Evolutionary conservation across 2,888 invertebrate genomes (phyloP).

Genomic region (Drosophila peninsularis): DNA sequence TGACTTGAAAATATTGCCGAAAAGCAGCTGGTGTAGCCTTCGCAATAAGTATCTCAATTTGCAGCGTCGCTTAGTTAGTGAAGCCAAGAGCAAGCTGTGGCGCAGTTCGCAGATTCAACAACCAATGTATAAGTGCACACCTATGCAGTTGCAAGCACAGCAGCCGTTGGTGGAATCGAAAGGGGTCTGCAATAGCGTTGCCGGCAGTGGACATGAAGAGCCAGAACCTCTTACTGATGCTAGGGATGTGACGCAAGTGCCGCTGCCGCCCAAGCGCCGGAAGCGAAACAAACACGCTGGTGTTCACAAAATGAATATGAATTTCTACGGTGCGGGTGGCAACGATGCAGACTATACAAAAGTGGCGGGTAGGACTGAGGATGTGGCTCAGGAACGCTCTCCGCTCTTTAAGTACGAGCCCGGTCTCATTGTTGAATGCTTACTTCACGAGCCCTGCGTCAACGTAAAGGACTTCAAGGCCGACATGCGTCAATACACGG

Average conservation of each 20-base stretch:
- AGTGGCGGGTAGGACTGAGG: conserved; percentile 42
- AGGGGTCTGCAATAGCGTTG: conserved; percentile 18
- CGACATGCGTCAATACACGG: conserved; percentile 87
- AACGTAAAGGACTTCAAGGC: conserved; percentile 90
- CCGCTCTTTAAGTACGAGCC: conserved; percentile 85
- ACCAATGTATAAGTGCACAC: conserved; percentile 18
- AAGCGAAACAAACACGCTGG: conserved; percentile 63
- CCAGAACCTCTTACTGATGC: conserved; percentile 34
- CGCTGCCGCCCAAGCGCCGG: conserved; percentile 63
- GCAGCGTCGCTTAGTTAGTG: conserved; percentile 92
- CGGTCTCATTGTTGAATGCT: conserved; percentile 90
- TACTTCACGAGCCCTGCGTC: conserved; percentile 88
- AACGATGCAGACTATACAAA: conserved; percentile 63
- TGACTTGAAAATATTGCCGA: conserved; percentile 85
- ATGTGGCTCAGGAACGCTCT: conserved; percentile 77
- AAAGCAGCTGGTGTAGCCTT: conserved; percentile 93
- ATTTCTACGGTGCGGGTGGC: conserved; percentile 82
- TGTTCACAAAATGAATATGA: conserved; percentile 83
- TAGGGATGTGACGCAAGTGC: conserved; percentile 32
- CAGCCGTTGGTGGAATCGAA: conserved; percentile 38
- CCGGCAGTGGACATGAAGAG: conserved; percentile 35
- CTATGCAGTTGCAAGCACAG: conserved; percentile 26
- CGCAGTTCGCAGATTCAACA: conserved; percentile 61
- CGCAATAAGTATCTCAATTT: conserved; percentile 94
- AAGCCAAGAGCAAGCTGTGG: conserved; percentile 88